Evolutionary conservation across 2,888 invertebrate species (phyloP), one percentile per base, ranked within the genome.

Genomic region (Drosophila rubida): DNA sequence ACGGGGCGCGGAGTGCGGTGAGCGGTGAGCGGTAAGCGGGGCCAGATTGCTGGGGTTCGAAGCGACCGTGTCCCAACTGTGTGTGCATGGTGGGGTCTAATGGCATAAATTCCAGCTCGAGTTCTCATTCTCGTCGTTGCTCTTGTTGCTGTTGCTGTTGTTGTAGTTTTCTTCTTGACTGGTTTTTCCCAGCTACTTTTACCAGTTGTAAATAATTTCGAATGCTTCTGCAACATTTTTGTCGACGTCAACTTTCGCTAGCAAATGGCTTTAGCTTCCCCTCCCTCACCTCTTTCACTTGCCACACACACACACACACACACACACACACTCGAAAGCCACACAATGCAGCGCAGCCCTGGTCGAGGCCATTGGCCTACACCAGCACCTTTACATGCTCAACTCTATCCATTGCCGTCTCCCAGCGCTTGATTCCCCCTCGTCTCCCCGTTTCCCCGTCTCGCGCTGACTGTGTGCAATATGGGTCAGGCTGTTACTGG

Each of bases 131-230:
- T 51, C 30, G 13, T 39, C 16, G 39, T 30, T 30, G n/a, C n/a
- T n/a, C n/a, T 30, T 22, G 16, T 23, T 66, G 51, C 39, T 44
- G 8, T 11, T 66, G 50, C 35, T 37, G 42, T 32, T 64, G 39
- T 37, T 62, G 59, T 46, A 23, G 25, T 37, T 74, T 77, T 77
- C 77, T 66, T 64, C 77, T 76, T 69, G 66, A 67, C 73, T 73
- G 66, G 57, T 49, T 59, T 69, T 58, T 46, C 44, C 62, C 57
- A 75, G 64, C 74, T 61, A 71, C 71, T 70, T 71, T 71, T 57
- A 46, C 66, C 59, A 60, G 66, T 66, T 75, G 75, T 77, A 76
- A 76, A 76, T 76, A 76, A 70, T 77, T 77, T 64, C 67, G 37
- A 77, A 77, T 74, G 77, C 55, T 61, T 44, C 46, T 48, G 67